Evolutionary conservation across 2,113 vertebrate genomes (phyloP).

Genomic region (Mastomys coucha): DNA sequence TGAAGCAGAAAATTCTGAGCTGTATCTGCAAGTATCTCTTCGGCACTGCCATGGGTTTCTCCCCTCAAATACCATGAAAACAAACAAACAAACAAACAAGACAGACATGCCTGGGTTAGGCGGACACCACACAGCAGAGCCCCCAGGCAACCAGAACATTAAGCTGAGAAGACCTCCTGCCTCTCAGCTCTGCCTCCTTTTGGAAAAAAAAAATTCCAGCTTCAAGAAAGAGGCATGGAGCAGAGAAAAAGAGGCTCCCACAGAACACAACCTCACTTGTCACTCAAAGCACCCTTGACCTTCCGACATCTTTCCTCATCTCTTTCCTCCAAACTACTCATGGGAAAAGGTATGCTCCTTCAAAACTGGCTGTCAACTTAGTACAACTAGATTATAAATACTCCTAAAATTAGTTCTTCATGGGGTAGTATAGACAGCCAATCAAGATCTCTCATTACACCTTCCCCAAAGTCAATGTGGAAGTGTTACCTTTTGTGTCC

Average conservation of each 20-base stretch:
- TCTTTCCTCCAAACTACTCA: constrained; percentile 31
- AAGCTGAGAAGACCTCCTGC: not conserved
- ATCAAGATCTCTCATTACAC: not conserved
- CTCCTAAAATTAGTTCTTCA: not conserved
- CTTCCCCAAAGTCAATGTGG: not conserved
- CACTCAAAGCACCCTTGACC: not conserved
- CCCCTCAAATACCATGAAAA: not conserved
- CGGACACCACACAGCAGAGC: accelerated
- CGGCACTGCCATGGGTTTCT: not conserved
- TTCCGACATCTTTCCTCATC: not conserved
- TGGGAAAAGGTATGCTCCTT: not conserved
- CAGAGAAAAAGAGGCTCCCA: not conserved
- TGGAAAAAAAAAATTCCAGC: not conserved
- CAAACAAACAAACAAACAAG: not conserved
- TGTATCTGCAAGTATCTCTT: not conserved
- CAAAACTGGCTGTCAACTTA: constrained; percentile 21
- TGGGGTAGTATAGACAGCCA: not conserved
- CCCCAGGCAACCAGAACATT: accelerated
- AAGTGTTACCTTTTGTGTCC: not conserved
- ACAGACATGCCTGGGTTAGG: not conserved
- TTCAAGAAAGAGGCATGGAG: not conserved
- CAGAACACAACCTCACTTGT: not conserved
- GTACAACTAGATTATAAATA: constrained; percentile 1
- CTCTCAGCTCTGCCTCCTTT: not conserved
- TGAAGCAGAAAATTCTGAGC: not conserved